Evolutionary conservation across 1,140 invertebrate species (phyloP).

Genomic region (Drosophila watanabei): DNA sequence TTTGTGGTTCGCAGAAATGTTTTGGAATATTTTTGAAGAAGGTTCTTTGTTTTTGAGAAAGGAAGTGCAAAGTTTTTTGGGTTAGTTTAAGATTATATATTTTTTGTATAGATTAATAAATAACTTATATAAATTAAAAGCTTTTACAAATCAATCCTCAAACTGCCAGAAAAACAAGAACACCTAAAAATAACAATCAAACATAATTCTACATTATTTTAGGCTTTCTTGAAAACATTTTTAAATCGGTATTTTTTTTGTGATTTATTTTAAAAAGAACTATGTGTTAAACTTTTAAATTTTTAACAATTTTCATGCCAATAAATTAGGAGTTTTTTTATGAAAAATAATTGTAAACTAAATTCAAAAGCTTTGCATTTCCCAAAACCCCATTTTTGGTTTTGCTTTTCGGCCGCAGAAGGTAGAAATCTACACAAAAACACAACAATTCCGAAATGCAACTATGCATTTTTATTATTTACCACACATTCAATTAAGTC

Average conservation of each 20-base stretch:
- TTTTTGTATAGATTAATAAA: background rate
- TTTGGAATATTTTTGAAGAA: slow-evolving; percentile 5
- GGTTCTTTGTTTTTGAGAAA: background rate
- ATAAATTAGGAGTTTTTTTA: background rate
- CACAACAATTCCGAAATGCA: background rate
- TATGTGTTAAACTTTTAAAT: background rate
- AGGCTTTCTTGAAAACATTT: background rate
- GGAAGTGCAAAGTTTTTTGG: slow-evolving; percentile 10
- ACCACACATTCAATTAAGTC: slow-evolving; percentile 67
- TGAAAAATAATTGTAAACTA: background rate
- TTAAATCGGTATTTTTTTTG: background rate
- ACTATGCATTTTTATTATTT: slow-evolving; percentile 66
- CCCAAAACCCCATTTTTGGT: slow-evolving; percentile 8
- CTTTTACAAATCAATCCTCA: background rate
- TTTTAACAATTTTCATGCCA: background rate
- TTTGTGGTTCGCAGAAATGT: slow-evolving; percentile 1
- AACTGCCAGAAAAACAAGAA: background rate
- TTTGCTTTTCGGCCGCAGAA: slow-evolving; percentile 6
- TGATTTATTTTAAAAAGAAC: background rate
- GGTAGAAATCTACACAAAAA: slow-evolving; percentile 5
- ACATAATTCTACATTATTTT: background rate
- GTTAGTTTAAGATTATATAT: background rate
- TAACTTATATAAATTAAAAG: background rate
- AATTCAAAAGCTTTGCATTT: slow-evolving; percentile 24
- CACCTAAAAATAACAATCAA: background rate